Evolutionary conservation across 1,140 invertebrate genomes (phyloP).

Genomic region (Lordiphosa mommai): DNA sequence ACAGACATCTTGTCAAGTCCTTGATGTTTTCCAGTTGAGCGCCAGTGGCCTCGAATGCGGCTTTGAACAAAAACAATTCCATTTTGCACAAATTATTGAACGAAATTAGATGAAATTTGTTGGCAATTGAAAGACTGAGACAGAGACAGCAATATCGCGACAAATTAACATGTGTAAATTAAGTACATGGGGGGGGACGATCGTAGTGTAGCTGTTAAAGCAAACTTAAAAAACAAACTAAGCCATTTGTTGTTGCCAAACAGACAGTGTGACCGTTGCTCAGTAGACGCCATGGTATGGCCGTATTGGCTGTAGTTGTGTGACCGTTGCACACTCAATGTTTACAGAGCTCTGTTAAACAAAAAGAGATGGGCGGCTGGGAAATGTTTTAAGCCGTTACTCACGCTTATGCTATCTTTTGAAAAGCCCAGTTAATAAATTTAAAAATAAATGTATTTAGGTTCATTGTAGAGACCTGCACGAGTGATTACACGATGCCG

Average conservation of each 20-base stretch:
- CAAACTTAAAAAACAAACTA: constrained; percentile 33
- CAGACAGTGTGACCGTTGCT: background rate
- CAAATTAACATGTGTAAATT: constrained; percentile 27
- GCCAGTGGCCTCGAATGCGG: constrained; percentile 20
- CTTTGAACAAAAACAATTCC: constrained; percentile 23
- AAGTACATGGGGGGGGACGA: constrained; percentile 44
- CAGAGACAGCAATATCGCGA: constrained; percentile 10
- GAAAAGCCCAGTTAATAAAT: no score
- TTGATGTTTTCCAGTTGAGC: background rate
- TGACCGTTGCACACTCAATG: no score
- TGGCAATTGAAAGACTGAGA: constrained; percentile 7
- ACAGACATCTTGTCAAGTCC: constrained; percentile 77
- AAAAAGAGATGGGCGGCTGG: no score
- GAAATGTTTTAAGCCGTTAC: no score
- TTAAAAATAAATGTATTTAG: no score
- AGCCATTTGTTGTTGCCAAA: constrained; percentile 5
- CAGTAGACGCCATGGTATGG: no score
- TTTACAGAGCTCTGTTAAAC: no score
- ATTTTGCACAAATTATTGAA: constrained; percentile 40
- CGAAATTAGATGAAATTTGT: background rate
- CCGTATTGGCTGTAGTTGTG: no score
- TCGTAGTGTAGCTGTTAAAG: constrained; percentile 7
- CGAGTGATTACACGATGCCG: no score
- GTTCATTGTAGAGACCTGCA: no score
- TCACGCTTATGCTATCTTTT: no score